These are phyloP conservation scores for Halcyon chelicuti DNA, from an alignment of 2,797 vertebrate species.

Conservation along the genomic window DNA sequence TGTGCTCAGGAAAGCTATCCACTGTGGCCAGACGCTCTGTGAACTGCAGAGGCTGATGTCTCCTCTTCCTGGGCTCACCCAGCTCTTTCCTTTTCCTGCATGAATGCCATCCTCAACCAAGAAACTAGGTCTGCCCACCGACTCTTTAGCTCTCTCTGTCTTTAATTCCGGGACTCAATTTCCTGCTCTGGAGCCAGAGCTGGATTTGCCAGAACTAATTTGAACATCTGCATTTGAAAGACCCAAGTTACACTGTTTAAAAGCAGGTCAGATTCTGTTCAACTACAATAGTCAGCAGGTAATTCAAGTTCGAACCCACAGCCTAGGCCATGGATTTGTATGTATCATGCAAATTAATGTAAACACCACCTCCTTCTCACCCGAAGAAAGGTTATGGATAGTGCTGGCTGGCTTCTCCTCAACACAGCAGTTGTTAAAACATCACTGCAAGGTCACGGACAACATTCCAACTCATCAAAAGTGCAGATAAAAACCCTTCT, in stretches of 20 bases:
- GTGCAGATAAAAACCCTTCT: slow-evolving; percentile 24
- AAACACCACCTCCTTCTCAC: neutral
- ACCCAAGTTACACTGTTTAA: neutral
- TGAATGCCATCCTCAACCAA: neutral
- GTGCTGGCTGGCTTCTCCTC: neutral
- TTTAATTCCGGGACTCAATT: neutral
- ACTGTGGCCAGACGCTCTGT: neutral
- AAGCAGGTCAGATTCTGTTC: neutral
- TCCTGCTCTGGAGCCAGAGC: neutral
- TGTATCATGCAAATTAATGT: neutral
- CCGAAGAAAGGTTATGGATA: neutral
- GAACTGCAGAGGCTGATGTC: neutral
- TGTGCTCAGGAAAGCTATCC: neutral
- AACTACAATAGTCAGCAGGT: neutral
- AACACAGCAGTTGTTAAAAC: neutral
- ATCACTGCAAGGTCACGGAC: neutral
- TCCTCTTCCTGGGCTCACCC: neutral
- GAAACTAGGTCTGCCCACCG: neutral
- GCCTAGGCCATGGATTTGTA: neutral
- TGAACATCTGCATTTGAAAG: neutral
- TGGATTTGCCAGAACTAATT: neutral
- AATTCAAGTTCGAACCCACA: neutral
- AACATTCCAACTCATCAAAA: neutral
- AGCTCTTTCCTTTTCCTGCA: neutral
- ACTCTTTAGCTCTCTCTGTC: neutral